phyloP scores from a whole-genome alignment of 2,113 vertebrate genomes.

The Cnemophilus loriae region DNA sequence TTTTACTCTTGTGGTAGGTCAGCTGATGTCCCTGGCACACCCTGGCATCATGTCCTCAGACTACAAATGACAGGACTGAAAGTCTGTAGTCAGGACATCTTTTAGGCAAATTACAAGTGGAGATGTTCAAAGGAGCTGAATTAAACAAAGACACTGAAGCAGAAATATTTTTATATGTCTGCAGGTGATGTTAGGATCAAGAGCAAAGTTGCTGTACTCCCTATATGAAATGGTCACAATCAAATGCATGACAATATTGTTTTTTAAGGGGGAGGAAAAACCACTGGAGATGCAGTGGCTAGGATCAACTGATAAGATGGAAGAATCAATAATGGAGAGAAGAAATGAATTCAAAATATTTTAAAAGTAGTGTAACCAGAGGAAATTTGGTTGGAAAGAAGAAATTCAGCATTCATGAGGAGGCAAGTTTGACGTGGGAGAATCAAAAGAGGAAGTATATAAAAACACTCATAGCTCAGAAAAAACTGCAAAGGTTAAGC shows the following conservation, averaged over 20 bases:
- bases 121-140: not conserved
- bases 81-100: not conserved
- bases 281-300: rapidly evolving
- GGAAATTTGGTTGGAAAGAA: not conserved
- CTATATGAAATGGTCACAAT: not conserved
- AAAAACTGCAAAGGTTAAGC: not conserved
- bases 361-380: not conserved
- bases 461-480: not conserved
- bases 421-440: rapidly evolving
- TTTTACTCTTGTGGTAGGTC: not conserved
- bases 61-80: not conserved
- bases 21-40: not conserved
- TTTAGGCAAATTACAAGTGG: not conserved
- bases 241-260: not conserved
- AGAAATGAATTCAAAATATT: not conserved
- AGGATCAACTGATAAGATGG: not conserved
- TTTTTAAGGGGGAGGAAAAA: not conserved
- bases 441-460: not conserved
- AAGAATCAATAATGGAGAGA: not conserved
- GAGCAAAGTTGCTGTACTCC: not conserved
- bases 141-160: not conserved
- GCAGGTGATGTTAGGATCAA: not conserved
- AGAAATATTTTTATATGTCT: not conserved
- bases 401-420: not conserved
- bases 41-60: not conserved